Evolutionary conservation across 2,797 vertebrate species (phyloP), one percentile per base, ranked within the genome.

Genomic region (Cynopterus sphinx): DNA sequence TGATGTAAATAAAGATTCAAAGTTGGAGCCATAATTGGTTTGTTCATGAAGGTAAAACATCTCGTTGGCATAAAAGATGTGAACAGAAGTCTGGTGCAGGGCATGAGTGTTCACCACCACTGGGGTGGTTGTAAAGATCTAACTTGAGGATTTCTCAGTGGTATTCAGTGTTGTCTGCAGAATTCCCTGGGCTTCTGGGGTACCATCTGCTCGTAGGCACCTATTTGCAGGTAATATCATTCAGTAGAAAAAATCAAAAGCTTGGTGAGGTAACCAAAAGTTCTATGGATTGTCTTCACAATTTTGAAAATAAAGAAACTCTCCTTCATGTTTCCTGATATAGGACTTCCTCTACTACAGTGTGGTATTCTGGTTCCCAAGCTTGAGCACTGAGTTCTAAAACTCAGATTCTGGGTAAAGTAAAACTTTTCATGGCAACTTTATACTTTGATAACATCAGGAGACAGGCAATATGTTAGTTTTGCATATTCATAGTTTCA

Each of bases 401-500:
- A 61, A 68, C 33, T 87, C 12, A 90, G 51, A 74, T 95, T 86
- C 55, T 87, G 63, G 33, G 63, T 65, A 81, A 71, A 17, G 4
- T 15, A 65, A 74, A 63, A 31, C 43, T 93, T 94, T 91, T 51
- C 33, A 73, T 71, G 78, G 7, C 57, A 57, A 17, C 78, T 70
- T 13, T 1, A 0, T 65, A 13, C 53, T 87, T 91, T 96, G 67
- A 31, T 71, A 53, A 87, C 2, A 61, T 17, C 6, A 90, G 36
- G 36, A 82, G 67, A 39, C 61, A 77, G 6, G 84, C 33, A 71
- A 5, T 59, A n/a, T 74, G 12, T 84, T 70, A 39, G 6, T 91
- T 94, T 96, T 73, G 12, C 6, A 6, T 75, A 55, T 90, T 90
- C 21, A 89, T 89, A 93, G 71, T 92, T 96, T 84, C 51, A 65